Evolutionary conservation across 2,113 vertebrate species (phyloP), one percentile per base, ranked within the genome.

Genomic region (Melanocharis versteri): DNA sequence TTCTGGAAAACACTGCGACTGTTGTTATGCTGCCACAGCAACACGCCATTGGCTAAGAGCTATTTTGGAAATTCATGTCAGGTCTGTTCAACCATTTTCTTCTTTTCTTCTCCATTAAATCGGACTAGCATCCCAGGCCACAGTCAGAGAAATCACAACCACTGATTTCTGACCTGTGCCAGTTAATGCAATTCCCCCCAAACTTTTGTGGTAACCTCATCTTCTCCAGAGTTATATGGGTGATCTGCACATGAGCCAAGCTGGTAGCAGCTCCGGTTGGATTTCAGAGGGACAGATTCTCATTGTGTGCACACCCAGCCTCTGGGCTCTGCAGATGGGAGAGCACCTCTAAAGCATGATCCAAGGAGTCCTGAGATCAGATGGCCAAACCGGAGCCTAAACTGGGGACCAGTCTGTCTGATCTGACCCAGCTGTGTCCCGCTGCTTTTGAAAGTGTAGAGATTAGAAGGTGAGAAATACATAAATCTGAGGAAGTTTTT

Each of bases 91-190:
- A 45, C 8, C 13, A 51, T 42, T 69, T 86, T 64, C 26, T 44
- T 80, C 39, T 72, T 54, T 47, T 76, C 48, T 27, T 87, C 33
- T 69, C 57, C 15, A 3, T 68, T 75, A 54, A 53, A 82, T 16
- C 0, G 0, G 15, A 28, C 31, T 37, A 42, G 39, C 28, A 60
- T 30, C 28, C 58, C 3, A 3, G 44, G 40, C 40, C 40, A 45
- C 58, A 48, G 62, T 26, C 7, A 2, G 64, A 83, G 48, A 48
- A 83, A 69, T 48, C 69, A 53, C 24, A 42, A 8, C 22, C 33
- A 19, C 2, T 78, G 42, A 30, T 84, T 84, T 78, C 42, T 40
- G 33, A 12, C 15, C 30, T 3, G 0, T 53, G n/a, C 16, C 40
- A 37, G 13, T 24, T 77, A 77, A 64, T 28, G 10, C 5, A 37